These are phyloP conservation scores for Drosophila triauraria DNA, from an alignment of 1,140 invertebrate species.

Conservation along the genomic window DNA sequence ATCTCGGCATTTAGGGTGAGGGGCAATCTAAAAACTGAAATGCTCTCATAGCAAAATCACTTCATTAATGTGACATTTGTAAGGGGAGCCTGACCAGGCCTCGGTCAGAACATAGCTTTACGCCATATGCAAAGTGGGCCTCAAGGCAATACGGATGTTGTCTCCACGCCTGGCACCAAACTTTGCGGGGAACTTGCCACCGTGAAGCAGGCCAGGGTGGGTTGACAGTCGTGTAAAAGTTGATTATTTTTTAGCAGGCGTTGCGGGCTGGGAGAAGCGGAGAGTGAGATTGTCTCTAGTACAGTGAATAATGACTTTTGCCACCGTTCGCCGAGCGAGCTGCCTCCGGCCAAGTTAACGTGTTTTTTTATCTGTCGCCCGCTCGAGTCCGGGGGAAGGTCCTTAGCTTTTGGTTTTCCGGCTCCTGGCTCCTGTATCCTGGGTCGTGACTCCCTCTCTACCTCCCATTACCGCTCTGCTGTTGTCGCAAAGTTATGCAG, in stretches of 20 bases:
- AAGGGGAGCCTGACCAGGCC: slow-evolving; percentile 60
- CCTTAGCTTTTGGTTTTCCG: slow-evolving; percentile 39
- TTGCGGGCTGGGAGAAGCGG: slow-evolving; percentile 1
- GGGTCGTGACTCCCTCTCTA: neutral
- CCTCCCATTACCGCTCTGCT: slow-evolving; percentile 12
- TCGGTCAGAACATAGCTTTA: slow-evolving; percentile 41
- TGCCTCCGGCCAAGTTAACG: slow-evolving; percentile 77
- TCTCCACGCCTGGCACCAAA: slow-evolving; percentile 64
- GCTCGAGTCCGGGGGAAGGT: slow-evolving; percentile 37
- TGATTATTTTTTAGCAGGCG: slow-evolving; percentile 80
- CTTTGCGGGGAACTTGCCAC: slow-evolving; percentile 76
- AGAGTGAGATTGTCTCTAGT: slow-evolving; percentile 55
- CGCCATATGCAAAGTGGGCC: slow-evolving; percentile 69
- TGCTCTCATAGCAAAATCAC: slow-evolving; percentile 65
- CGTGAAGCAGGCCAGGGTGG: slow-evolving; percentile 22
- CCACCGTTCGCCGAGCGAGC: slow-evolving; percentile 52
- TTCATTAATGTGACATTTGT: slow-evolving; percentile 82
- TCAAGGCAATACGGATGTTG: slow-evolving; percentile 72
- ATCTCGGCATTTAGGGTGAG: neutral
- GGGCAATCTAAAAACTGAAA: slow-evolving; percentile 57
- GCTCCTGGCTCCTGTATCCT: slow-evolving; percentile 10
- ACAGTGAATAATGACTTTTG: slow-evolving; percentile 83
- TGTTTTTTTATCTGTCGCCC: slow-evolving; percentile 63
- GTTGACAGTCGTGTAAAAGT: slow-evolving; percentile 80
- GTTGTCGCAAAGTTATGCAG: slow-evolving; percentile 80